Evolutionary conservation across 2,888 invertebrate species (phyloP).

Genomic region (Agrilus mali): DNA sequence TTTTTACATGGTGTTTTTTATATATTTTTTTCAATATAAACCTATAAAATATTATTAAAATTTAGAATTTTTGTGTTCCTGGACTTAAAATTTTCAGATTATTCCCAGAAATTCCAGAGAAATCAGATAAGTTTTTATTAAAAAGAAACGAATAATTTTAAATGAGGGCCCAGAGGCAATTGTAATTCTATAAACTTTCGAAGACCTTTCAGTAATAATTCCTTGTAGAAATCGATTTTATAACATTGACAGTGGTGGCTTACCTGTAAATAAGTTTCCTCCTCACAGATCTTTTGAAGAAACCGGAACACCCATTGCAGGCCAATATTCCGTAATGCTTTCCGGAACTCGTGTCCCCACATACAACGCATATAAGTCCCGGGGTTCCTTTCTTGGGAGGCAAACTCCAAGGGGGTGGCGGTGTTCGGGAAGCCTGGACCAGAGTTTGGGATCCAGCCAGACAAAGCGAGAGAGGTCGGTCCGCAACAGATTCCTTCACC

Average conservation of each 20-base stretch:
- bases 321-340: constrained; percentile 97
- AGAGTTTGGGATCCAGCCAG: constrained; percentile 44
- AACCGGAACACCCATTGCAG: constrained; percentile 98
- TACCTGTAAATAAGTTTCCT: constrained; percentile 95
- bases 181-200: too few relatives aligned
- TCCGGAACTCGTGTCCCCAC: constrained; percentile 93
- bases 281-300: constrained; percentile 94
- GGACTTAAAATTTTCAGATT: too few relatives aligned
- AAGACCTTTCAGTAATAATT: too few relatives aligned
- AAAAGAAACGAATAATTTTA: too few relatives aligned
- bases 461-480: constrained; percentile 45
- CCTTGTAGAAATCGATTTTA: too few relatives aligned
- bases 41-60: too few relatives aligned
- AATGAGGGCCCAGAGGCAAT: too few relatives aligned
- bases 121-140: too few relatives aligned
- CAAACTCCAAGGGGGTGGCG: constrained; percentile 41
- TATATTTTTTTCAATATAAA: too few relatives aligned
- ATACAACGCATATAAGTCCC: constrained; percentile 88
- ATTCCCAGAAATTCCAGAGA: too few relatives aligned
- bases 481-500: constrained; percentile 24
- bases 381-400: constrained; percentile 44
- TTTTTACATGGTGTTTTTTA: neutral
- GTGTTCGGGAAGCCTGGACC: constrained; percentile 50
- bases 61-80: too few relatives aligned
- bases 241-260: constrained; percentile 21